These are phyloP conservation scores for Vimba vimba DNA, from an alignment of 2,113 vertebrate species.

Conservation along the genomic window DNA sequence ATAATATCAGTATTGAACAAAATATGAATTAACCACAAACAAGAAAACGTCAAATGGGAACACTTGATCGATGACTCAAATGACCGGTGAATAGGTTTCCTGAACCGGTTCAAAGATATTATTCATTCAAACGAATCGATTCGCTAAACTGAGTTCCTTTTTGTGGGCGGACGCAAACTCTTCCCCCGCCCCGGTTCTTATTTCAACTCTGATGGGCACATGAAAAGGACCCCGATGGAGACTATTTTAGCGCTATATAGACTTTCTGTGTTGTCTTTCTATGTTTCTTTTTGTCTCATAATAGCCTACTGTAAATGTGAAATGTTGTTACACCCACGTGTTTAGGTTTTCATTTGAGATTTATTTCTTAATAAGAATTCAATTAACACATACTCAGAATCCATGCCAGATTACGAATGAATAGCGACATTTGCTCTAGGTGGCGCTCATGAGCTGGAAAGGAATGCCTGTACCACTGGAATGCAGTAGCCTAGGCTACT, in stretches of 20 bases:
- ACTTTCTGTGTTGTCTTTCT: neutral
- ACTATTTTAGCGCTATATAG: neutral
- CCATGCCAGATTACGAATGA: neutral
- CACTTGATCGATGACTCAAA: neutral
- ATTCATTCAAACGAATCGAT: conserved; percentile 3
- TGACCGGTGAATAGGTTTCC: neutral
- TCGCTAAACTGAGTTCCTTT: neutral
- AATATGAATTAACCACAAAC: neutral
- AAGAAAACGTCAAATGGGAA: neutral
- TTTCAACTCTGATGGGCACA: neutral
- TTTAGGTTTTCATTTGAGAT: neutral
- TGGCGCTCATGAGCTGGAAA: neutral
- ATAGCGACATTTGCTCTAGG: neutral
- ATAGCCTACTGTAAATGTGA: neutral
- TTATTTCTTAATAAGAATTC: neutral
- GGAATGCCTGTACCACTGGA: too few relatives aligned
- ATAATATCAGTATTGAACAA: neutral
- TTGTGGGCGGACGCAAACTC: neutral
- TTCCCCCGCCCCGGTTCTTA: neutral
- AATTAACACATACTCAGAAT: neutral
- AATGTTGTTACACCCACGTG: neutral
- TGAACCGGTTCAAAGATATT: neutral
- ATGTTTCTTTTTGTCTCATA: neutral
- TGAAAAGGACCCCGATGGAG: neutral
- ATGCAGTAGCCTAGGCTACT: neutral